These are phyloP conservation scores for Coluber constrictor DNA, from an alignment of 2,797 vertebrate species.

Conservation along the genomic window DNA sequence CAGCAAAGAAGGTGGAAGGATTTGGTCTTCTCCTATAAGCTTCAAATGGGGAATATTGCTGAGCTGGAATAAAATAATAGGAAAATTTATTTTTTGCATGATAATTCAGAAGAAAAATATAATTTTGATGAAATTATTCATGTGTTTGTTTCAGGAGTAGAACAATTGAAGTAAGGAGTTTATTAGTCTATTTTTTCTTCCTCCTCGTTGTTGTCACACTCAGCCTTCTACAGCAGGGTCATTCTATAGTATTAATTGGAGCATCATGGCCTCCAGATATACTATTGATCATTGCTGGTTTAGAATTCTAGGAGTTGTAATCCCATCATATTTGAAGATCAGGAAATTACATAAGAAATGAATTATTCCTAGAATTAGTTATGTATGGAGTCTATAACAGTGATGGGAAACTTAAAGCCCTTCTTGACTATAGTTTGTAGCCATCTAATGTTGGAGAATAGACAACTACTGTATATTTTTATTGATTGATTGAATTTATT, in stretches of 20 bases:
- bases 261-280: background rate
- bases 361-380: background rate
- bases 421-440: background rate
- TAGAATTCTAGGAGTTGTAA: background rate
- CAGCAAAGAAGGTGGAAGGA: conserved; percentile 72
- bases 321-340: background rate
- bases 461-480: background rate
- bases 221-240: background rate
- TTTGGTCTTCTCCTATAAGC: conserved; percentile 73
- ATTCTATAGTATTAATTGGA: background rate
- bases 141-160: background rate
- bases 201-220: background rate
- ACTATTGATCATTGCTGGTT: background rate
- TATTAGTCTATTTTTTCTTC: background rate
- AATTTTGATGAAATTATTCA: background rate
- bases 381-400: background rate
- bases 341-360: background rate
- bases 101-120: background rate
- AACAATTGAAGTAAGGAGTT: background rate
- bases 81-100: conserved; percentile 34
- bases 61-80: conserved; percentile 70
- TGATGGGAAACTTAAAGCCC: background rate
- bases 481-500: background rate
- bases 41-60: conserved; percentile 74
- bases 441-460: background rate